A percentile compares a stretch with the other conserved stretches of the same genome.
Evolutionary conservation across 2,888 invertebrate genomes (phyloP).

Genomic region (Platycheirus rosarum): DNA sequence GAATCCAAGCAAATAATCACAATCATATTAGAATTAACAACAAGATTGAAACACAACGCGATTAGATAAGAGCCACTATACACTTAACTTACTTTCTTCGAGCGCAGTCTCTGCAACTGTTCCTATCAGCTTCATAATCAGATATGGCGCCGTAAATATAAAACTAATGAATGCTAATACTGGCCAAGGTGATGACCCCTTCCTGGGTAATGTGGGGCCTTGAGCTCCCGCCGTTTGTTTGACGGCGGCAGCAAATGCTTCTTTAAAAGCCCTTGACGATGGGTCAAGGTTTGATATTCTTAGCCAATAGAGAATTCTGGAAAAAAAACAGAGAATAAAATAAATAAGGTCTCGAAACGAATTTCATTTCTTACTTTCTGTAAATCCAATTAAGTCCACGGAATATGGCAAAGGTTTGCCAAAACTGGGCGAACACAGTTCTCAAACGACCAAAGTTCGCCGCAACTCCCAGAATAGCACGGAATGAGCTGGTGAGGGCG

Average conservation of each 20-base stretch:
- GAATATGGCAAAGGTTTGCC: slow-evolving; percentile 93
- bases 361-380: slow-evolving; percentile 84
- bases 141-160: slow-evolving; percentile 94
- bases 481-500: slow-evolving; percentile 96
- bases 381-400: slow-evolving; percentile 91
- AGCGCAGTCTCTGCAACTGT: slow-evolving; percentile 84
- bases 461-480: slow-evolving; percentile 97
- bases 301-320: slow-evolving; percentile 80
- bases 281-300: slow-evolving; percentile 81
- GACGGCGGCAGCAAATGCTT: slow-evolving; percentile 82
- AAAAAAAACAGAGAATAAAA: too few relatives aligned
- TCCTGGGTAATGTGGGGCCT: slow-evolving; percentile 79
- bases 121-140: slow-evolving; percentile 92
- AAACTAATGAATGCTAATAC: slow-evolving; percentile 94
- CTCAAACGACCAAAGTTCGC: slow-evolving; percentile 95
- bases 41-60: slow-evolving; percentile 14
- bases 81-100: slow-evolving; percentile 85
- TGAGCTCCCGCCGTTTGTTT: slow-evolving; percentile 81
- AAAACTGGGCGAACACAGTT: slow-evolving; percentile 92
- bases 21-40: slow-evolving; percentile 3
- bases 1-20: not conserved
- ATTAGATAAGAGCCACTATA: slow-evolving; percentile 12
- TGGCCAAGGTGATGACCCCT: slow-evolving; percentile 89
- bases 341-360: too few relatives aligned
- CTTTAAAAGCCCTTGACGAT: slow-evolving; percentile 82